Base-by-base conservation (phyloP, 1,140 invertebrate genomes). In the Pogonomyrmex barbatus region DNA sequence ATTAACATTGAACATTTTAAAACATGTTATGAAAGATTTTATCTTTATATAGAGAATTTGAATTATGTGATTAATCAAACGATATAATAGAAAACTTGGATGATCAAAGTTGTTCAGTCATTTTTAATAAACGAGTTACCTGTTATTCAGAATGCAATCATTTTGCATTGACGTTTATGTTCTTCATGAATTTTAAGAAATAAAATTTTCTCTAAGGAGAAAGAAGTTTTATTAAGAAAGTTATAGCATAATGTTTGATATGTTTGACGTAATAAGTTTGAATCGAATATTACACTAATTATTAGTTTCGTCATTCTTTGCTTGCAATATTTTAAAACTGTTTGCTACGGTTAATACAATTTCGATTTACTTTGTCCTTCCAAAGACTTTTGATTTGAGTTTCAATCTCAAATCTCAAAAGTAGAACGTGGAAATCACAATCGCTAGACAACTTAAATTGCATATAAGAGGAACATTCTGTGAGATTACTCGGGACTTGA, bases 401-500 rank as follows among this genome's bases (percentile, higher is more conserved):
- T 45, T 70, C 50, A 58, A 24, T 42, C 39, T 9, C 9, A 9
- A 6, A 8, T 33, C 24, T 24, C 47, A 33, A 42, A 39, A 56
- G 52, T 71, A 45, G 30, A 24, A 56, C 14, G 8, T 30, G n/a
- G 6, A 70, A 73, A 47, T 60, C 54, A 42, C 4, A 24, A 65
- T 78, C 12, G 60, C 6, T n/a, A 9, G 17, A 58, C 73, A 60
- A 73, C 30, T 82, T 47, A 73, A 82, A 82, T 82, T 82, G 12
- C 52, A 71, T 39, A 24, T 71, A 82, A 71, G 39, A 82, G 17
- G 10, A 71, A 30, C 30, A 56, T 82, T 70, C 52, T n/a, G 14
- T 17, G n/a, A 70, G 39, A 58, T 70, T 81, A 70, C 65, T 70
- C 17, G 4, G 36, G 0, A 58, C 36, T 56, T 45, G 30, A 24